phyloP scores from a whole-genome alignment of 2,888 invertebrate species.

The Caenorhabditis sp. region DNA sequence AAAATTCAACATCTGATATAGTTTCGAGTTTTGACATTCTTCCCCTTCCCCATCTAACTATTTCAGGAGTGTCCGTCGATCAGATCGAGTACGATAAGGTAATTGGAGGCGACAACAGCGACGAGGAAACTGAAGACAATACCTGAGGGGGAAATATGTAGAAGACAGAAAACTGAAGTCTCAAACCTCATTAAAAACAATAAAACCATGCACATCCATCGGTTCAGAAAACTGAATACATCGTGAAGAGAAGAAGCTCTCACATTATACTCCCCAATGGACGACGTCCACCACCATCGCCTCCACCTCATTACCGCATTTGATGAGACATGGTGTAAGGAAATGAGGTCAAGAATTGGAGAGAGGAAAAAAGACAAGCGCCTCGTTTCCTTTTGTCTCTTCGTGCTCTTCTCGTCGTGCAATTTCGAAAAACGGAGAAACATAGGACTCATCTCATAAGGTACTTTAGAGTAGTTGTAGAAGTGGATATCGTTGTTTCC shows the following conservation, averaged over 20 bases:
- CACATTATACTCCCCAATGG: slow-evolving; percentile 19
- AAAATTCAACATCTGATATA: too few relatives aligned
- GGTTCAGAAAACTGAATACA: background rate
- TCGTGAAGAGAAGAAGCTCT: background rate
- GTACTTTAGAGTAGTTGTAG: slow-evolving; percentile 28
- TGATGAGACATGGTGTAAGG: slow-evolving; percentile 51
- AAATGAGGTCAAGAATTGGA: slow-evolving; percentile 58
- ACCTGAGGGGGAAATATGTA: background rate
- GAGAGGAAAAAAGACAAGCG: background rate
- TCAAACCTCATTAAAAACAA: too few relatives aligned
- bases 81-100: too few relatives aligned
- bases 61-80: too few relatives aligned
- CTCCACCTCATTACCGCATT: slow-evolving; percentile 50
- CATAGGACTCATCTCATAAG: slow-evolving; percentile 29
- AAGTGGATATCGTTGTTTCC: slow-evolving; percentile 30
- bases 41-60: too few relatives aligned
- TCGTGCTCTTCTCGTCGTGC: slow-evolving; percentile 14
- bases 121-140: too few relatives aligned
- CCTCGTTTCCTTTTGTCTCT: background rate
- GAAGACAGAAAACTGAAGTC: too few relatives aligned
- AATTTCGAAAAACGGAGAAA: slow-evolving; percentile 10
- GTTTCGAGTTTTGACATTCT: too few relatives aligned
- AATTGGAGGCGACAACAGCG: too few relatives aligned
- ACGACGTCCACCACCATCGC: slow-evolving; percentile 3
- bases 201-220: background rate